phyloP scores from a whole-genome alignment of 1,140 invertebrate genomes.

The Camponotus floridanus region DNA sequence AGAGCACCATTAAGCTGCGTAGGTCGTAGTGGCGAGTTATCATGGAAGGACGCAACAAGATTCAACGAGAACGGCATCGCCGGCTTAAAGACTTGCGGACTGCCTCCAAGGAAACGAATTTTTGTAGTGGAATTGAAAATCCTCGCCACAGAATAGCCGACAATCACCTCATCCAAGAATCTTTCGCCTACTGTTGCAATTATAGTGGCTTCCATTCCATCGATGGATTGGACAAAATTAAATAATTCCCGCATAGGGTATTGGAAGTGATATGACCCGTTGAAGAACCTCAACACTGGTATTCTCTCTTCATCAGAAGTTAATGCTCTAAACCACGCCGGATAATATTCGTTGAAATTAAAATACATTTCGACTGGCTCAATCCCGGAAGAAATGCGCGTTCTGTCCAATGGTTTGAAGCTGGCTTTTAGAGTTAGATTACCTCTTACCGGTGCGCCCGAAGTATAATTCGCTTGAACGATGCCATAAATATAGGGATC shows the following conservation, averaged over 20 bases:
- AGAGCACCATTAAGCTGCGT: conserved; percentile 87
- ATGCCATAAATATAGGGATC: conserved; percentile 93
- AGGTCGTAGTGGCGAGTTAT: conserved; percentile 89
- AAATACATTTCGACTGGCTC: conserved; percentile 90
- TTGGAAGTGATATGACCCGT: conserved; percentile 91
- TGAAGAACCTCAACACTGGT: conserved; percentile 92
- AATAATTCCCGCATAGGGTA: conserved; percentile 94
- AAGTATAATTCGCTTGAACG: conserved; percentile 97
- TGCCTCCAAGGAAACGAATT: conserved; percentile 94
- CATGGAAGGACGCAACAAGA: conserved; percentile 92
- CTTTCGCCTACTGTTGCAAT: conserved; percentile 95
- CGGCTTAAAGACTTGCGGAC: conserved; percentile 97
- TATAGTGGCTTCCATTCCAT: conserved; percentile 94
- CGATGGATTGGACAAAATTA: conserved; percentile 88
- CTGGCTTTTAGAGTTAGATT: conserved; percentile 95
- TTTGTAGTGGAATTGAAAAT: conserved; percentile 95
- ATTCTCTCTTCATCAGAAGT: conserved; percentile 86
- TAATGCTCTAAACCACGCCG: conserved; percentile 91
- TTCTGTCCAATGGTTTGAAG: conserved; percentile 89
- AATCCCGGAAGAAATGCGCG: conserved; percentile 26
- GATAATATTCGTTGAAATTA: conserved; percentile 92
- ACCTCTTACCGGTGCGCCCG: conserved; percentile 93
- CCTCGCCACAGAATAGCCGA: conserved; percentile 94
- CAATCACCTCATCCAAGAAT: conserved; percentile 94
- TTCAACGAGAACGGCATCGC: conserved; percentile 93